Evolutionary conservation across 2,113 vertebrate species (phyloP), one percentile per base, ranked within the genome.

Genomic region (Siniperca knerii): DNA sequence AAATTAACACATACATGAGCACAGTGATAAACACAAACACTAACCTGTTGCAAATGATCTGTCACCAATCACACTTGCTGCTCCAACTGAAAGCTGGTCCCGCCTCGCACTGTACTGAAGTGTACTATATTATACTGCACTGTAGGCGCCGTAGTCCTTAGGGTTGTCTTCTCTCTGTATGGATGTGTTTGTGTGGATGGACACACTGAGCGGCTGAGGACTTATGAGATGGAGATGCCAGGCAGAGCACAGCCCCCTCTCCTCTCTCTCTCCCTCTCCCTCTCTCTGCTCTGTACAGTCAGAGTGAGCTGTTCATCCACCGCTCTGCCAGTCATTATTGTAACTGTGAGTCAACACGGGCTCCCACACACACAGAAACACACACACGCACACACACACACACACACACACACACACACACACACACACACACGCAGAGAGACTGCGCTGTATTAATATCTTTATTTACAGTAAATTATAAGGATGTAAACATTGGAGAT

Each of bases 341-440:
- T 66, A 89, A 54, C 89, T 86, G 73, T 93, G 92, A 93, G 90
- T 95, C 89, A 92, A 83, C 77, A 44, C 9, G 1, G 23, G 54
- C 72, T 58, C 72, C n/a, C 48, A 55, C 78, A 65, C 60, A 66
- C 50, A 64, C 79, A 46, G 44, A 25, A 0, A 16, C 10, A 25
- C n/a, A 25, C 55, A 12, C 82, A 60, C 75, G 67, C 74, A 44
- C 68, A 37, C 1, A 20, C 13, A 46, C 25, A 35, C 35, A 13
- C 35, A 50, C 70, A 65, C 48, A 60, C 25, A 69, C 82, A 33
- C 66, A 44, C 0, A 13, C 42, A 44, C 42, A 44, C 42, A 57
- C 67, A 68, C 65, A 66, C 71, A 79, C 21, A 37, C 29, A 18
- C 58, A 40, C 12, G 0, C 12, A 23, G 15, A 70, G 11, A 20